phyloP scores from a whole-genome alignment of 2,888 invertebrate genomes.

The Prosopocoilus inquinatus region DNA sequence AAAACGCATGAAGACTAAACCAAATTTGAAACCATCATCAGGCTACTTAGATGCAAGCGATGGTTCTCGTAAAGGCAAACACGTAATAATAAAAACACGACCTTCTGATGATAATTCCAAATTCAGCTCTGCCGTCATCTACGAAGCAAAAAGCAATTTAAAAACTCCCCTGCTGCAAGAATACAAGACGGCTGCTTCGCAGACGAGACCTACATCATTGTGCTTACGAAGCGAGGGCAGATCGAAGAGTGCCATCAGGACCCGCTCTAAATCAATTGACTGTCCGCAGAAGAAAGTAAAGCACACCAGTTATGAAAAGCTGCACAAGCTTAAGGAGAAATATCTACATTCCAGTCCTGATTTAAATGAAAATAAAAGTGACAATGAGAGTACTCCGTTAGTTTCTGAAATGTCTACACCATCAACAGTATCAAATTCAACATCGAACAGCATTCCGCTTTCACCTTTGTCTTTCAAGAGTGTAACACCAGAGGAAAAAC shows the following conservation, averaged over 20 bases:
- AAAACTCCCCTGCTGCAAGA: conserved; percentile 31
- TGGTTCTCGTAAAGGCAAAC: conserved; percentile 35
- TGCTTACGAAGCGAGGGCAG: conserved; percentile 36
- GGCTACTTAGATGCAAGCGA: conserved; percentile 21
- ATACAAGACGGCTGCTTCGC: conserved; percentile 28
- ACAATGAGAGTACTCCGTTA: conserved; percentile 69
- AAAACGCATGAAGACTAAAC: conserved; percentile 6
- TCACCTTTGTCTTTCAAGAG: conserved; percentile 28
- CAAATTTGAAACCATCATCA: conserved; percentile 27
- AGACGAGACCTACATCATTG: conserved; percentile 39
- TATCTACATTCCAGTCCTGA: conserved; percentile 44
- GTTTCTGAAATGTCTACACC: conserved; percentile 52
- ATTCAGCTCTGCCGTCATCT: conserved; percentile 23
- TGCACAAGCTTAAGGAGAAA: conserved; percentile 46
- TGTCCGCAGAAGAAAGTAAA: conserved; percentile 32
- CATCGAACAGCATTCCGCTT: conserved; percentile 34
- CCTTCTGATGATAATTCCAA: conserved; percentile 18
- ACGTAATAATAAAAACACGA: conserved; percentile 43
- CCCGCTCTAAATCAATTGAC: conserved; percentile 45
- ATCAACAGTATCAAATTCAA: conserved; percentile 36
- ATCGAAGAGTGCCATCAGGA: conserved; percentile 28
- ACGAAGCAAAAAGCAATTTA: conserved; percentile 29
- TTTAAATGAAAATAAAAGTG: conserved; percentile 47
- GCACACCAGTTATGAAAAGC: conserved; percentile 39
- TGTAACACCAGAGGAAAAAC: conserved; percentile 16